A percentile compares a stretch with the other conserved stretches of the same genome.
Conservation (phyloP, 2,113 vertebrate genomes). For the Pteropus alecto region DNA sequence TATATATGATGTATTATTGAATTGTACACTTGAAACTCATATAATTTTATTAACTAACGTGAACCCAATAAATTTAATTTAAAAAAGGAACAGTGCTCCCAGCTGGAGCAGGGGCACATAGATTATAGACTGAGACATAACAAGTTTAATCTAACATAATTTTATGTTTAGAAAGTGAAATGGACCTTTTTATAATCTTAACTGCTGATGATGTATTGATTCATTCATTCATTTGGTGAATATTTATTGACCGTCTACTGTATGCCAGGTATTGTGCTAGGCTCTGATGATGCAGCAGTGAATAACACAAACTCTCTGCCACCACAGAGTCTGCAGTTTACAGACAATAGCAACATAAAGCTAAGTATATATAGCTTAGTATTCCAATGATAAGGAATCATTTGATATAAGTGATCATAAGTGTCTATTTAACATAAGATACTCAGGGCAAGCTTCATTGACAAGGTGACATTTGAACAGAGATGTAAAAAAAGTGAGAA, state of each 20-base stretch:
- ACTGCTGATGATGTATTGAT: neutral
- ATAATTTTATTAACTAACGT: too few relatives aligned
- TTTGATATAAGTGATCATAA: neutral
- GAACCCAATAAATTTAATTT: too few relatives aligned
- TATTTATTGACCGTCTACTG: neutral
- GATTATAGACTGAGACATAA: neutral
- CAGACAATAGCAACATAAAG: neutral
- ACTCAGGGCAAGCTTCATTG: neutral
- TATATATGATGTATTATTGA: too few relatives aligned
- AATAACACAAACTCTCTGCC: conserved; percentile 3
- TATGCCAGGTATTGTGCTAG: neutral
- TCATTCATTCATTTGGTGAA: neutral
- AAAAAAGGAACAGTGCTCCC: neutral
- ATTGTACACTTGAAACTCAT: too few relatives aligned
- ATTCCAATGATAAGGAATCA: neutral
- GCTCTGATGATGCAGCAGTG: neutral
- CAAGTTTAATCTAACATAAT: conserved; percentile 10
- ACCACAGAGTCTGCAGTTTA: neutral
- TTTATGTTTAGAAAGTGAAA: conserved; percentile 30
- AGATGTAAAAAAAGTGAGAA: conserved; percentile 10
- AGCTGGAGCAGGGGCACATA: neutral
- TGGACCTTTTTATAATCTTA: neutral
- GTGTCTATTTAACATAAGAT: conserved; percentile 3
- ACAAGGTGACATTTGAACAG: conserved; percentile 36
- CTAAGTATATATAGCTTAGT: neutral